Evolutionary conservation across 2,113 vertebrate species (phyloP).

Genomic region (Pogona vitticeps): DNA sequence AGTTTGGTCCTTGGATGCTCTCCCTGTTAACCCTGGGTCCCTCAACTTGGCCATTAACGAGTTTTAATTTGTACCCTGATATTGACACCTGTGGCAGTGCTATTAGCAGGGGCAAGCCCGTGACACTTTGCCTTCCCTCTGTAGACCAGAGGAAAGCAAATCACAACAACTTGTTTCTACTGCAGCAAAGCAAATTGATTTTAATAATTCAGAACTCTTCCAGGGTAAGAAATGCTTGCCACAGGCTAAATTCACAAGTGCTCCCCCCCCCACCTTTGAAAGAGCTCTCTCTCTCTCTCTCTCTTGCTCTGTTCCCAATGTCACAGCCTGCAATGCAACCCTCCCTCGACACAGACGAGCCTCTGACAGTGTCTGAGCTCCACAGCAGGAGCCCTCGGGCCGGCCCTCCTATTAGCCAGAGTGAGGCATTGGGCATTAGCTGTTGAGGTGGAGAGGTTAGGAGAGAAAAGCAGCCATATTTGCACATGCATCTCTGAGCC

Average conservation of each 20-base stretch:
- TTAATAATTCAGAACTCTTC: conserved; percentile 27
- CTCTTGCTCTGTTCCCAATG: not conserved
- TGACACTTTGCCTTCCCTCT: not conserved
- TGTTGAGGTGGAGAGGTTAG: too few relatives aligned
- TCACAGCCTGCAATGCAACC: too few relatives aligned
- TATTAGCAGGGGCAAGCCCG: not conserved
- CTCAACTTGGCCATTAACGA: not conserved
- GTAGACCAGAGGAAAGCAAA: not conserved
- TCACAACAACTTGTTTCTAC: not conserved
- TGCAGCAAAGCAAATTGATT: not conserved
- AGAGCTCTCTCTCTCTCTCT: not conserved
- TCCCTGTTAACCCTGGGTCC: not conserved
- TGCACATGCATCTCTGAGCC: too few relatives aligned
- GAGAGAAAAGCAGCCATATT: too few relatives aligned
- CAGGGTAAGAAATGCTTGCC: conserved; percentile 6
- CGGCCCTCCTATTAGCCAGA: too few relatives aligned
- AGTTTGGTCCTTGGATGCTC: too few relatives aligned
- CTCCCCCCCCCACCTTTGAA: not conserved
- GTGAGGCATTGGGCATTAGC: too few relatives aligned
- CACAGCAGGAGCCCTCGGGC: too few relatives aligned
- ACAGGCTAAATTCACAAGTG: not conserved
- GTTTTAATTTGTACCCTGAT: not conserved
- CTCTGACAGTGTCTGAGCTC: too few relatives aligned
- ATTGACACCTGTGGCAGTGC: not conserved
- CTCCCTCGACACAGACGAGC: too few relatives aligned